Percentiles rank a stretch among this genome's conserved stretches.
Conservation (phyloP, 2,888 invertebrate genomes). For the Harpalus rufipes region DNA sequence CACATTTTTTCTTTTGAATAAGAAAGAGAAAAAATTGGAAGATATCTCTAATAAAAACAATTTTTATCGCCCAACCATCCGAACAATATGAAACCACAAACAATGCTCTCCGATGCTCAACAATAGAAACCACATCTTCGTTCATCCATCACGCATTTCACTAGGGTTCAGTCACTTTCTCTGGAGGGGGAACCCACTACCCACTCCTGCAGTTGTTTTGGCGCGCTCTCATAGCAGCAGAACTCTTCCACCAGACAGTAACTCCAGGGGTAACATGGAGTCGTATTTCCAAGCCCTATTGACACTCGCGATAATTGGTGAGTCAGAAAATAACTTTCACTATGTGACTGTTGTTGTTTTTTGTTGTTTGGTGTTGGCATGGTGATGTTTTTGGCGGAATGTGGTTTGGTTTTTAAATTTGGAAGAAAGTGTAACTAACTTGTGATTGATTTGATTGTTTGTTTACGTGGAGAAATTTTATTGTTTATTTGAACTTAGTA, state of each 20-base stretch:
- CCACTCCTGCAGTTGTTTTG: conserved; percentile 42
- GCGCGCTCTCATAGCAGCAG: conserved; percentile 55
- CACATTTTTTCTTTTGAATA: too few relatives aligned
- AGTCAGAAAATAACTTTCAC: conserved; percentile 54
- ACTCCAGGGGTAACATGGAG: conserved; percentile 40
- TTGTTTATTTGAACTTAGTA: too few relatives aligned
- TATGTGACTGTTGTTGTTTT: not conserved
- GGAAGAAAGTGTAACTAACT: conserved; percentile 6
- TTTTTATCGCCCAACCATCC: not conserved
- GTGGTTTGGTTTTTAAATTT: not conserved
- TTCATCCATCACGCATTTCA: conserved; percentile 15
- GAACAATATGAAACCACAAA: not conserved
- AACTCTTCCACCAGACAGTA: conserved; percentile 26
- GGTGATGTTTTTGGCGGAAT: not conserved
- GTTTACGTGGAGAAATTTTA: not conserved
- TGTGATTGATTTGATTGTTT: not conserved
- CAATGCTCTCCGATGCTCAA: not conserved
- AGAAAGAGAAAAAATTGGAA: too few relatives aligned
- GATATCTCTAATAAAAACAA: too few relatives aligned
- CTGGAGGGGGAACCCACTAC: conserved; percentile 46
- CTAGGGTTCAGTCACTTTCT: conserved; percentile 50
- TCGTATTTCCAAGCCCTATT: conserved; percentile 32
- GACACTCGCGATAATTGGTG: conserved; percentile 11
- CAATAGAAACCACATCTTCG: conserved; percentile 14
- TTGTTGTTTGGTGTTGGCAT: too few relatives aligned